A percentile compares a stretch with the other conserved stretches of the same genome.
Conservation (phyloP, 2,888 invertebrate genomes). For the Troilus luridus region DNA sequence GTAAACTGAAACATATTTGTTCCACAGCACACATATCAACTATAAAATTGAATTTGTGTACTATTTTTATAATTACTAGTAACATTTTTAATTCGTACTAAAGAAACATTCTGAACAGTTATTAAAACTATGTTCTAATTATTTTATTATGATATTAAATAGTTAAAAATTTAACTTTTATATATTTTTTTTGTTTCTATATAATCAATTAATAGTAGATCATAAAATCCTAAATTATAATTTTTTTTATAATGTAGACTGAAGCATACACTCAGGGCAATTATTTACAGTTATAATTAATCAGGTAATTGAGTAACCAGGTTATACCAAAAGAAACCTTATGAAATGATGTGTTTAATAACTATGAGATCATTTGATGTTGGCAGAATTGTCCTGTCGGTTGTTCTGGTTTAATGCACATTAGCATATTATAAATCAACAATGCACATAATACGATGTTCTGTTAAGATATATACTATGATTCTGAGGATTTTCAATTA, state of each 20-base stretch:
- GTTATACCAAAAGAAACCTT: conserved; percentile 20
- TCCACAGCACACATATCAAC: conserved; percentile 27
- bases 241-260: background rate
- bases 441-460: background rate
- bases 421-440: background rate
- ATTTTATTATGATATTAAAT: background rate
- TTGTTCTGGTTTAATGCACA: conserved; percentile 2
- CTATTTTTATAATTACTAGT: conserved; percentile 11
- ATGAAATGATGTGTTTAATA: conserved; percentile 17
- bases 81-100: conserved; percentile 25
- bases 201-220: conserved; percentile 38
- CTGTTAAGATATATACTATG: background rate
- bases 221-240: conserved; percentile 16
- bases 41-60: conserved; percentile 34
- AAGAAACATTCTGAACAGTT: conserved; percentile 29
- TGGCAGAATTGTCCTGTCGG: conserved; percentile 28
- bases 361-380: conserved; percentile 45
- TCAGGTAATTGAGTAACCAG: conserved; percentile 27
- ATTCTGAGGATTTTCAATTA: background rate
- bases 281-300: conserved; percentile 46
- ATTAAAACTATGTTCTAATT: conserved; percentile 40
- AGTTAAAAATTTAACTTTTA: conserved; percentile 17
- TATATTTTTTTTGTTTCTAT: conserved; percentile 11
- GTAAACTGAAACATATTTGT: background rate
- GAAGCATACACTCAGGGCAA: conserved; percentile 32